Conservation (phyloP, 2,113 vertebrate genomes). For the Pelobates fuscus region DNA sequence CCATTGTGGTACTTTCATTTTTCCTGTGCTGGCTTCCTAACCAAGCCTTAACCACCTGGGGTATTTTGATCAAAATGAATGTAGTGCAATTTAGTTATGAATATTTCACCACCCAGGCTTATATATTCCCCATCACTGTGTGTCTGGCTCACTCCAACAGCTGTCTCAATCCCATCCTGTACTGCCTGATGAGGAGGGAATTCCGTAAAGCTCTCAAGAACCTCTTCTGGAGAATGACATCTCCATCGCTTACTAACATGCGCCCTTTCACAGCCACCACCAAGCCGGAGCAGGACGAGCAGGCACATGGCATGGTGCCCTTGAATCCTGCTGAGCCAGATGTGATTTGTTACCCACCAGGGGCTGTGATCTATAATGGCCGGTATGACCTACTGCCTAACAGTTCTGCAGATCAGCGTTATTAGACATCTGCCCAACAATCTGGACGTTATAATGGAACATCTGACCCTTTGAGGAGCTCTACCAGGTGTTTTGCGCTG, state of each 20-base stretch:
- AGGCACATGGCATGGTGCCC: constrained; percentile 63
- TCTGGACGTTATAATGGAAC: too few relatives aligned
- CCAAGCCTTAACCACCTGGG: constrained; percentile 91
- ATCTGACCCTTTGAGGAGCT: too few relatives aligned
- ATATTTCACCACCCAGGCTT: constrained; percentile 89
- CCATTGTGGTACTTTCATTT: constrained; percentile 89
- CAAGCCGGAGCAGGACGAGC: constrained; percentile 81
- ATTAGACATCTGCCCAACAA: too few relatives aligned
- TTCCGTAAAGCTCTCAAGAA: constrained; percentile 88
- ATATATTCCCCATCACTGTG: constrained; percentile 89
- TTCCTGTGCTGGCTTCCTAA: constrained; percentile 97
- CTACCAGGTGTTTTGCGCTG: too few relatives aligned
- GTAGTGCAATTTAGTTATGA: constrained; percentile 84
- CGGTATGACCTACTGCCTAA: constrained; percentile 77
- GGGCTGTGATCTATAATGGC: constrained; percentile 77
- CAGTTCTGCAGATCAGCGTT: constrained; percentile 62
- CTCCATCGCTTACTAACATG: constrained; percentile 77
- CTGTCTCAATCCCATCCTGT: constrained; percentile 92
- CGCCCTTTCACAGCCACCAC: constrained; percentile 82
- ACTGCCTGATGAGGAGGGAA: constrained; percentile 92
- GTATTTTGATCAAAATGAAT: constrained; percentile 93
- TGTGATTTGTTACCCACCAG: constrained; percentile 79
- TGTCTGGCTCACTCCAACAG: constrained; percentile 96
- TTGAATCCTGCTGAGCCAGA: constrained; percentile 59
- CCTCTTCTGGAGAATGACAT: constrained; percentile 84